Conservation (phyloP, 2,797 vertebrate species). For the Gobio occitaniae region DNA sequence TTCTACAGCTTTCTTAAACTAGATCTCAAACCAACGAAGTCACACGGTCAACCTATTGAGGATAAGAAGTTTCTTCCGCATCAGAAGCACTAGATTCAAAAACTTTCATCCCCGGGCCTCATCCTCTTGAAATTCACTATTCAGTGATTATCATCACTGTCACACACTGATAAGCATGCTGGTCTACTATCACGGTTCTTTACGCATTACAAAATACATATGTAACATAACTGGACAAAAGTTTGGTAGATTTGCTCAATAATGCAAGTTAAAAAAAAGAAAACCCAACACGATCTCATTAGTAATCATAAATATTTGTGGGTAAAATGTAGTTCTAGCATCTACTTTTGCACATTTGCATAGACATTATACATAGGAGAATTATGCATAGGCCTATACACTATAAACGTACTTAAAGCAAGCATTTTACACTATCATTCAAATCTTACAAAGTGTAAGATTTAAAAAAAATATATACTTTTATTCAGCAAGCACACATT, state of each 20-base stretch:
- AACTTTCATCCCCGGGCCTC: neutral
- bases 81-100: constrained; percentile 2
- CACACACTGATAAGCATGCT: neutral
- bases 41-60: neutral
- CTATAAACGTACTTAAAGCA: neutral
- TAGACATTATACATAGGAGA: neutral
- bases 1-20: constrained; percentile 16
- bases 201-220: neutral
- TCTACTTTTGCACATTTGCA: neutral
- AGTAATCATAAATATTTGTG: neutral
- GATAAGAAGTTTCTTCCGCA: neutral
- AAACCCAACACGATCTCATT: neutral
- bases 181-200: neutral
- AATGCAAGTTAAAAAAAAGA: neutral
- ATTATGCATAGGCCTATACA: neutral
- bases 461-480: neutral
- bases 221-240: neutral
- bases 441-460: neutral
- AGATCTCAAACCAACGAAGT: constrained; percentile 12
- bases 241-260: neutral
- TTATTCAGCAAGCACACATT: neutral
- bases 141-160: neutral
- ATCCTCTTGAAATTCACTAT: constrained; percentile 18
- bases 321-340: neutral
- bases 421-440: neutral